These are phyloP conservation scores for Strix occidentalis DNA, from an alignment of 2,797 vertebrate species.

Conservation along the genomic window DNA sequence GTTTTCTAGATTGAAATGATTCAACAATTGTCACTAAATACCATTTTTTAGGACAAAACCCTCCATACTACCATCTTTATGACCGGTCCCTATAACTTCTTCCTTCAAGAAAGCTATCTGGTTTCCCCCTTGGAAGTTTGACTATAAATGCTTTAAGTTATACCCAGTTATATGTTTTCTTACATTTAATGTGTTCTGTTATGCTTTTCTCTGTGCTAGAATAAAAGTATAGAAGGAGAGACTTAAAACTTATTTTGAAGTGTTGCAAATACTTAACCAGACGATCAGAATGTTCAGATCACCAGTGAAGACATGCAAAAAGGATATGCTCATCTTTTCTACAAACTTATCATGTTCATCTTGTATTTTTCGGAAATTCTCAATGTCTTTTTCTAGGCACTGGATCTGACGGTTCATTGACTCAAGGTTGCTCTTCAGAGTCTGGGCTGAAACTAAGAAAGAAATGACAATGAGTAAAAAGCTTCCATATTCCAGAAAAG, in stretches of 20 bases:
- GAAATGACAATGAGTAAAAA: not conserved
- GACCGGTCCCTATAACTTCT: not conserved
- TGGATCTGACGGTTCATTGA: constrained; percentile 91
- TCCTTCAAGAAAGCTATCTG: not conserved
- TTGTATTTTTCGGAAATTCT: constrained; percentile 88
- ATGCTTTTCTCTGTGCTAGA: not conserved
- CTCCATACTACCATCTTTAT: not conserved
- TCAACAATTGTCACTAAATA: not conserved
- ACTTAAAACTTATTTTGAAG: not conserved
- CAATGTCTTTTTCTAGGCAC: constrained; percentile 88
- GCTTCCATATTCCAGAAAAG: not conserved
- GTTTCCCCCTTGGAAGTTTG: not conserved
- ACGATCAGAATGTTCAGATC: not conserved
- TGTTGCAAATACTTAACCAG: not conserved
- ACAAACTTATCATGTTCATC: constrained; percentile 93
- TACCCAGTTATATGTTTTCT: not conserved
- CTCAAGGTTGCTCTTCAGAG: constrained; percentile 88
- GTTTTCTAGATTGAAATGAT: not conserved
- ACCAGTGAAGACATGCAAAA: constrained; percentile 38
- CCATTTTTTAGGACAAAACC: not conserved
- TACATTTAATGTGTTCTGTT: accelerated
- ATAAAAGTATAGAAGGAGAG: not conserved
- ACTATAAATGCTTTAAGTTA: not conserved
- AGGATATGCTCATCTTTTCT: constrained; percentile 98
- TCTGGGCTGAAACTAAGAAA: constrained; percentile 90